These are phyloP conservation scores for Phalanger gymnotis DNA, from an alignment of 2,797 vertebrate species.

Conservation along the genomic window DNA sequence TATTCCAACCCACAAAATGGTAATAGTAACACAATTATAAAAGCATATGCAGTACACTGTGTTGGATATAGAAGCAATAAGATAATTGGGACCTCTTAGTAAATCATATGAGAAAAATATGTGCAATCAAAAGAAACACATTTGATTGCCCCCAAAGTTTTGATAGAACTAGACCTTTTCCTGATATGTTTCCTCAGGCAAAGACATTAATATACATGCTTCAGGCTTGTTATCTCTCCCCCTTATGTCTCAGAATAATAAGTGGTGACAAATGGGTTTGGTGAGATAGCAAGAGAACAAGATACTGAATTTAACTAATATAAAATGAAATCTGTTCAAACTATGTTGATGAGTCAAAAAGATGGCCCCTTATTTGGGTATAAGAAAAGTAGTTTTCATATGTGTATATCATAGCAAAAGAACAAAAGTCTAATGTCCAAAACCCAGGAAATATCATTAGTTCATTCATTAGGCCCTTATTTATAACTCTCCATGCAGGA, in stretches of 20 bases:
- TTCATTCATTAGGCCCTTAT: background rate
- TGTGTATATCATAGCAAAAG: background rate
- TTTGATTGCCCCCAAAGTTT: constrained; percentile 30
- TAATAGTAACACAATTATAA: background rate
- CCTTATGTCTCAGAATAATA: constrained; percentile 34
- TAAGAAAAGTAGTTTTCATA: background rate
- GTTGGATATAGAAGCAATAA: constrained; percentile 20
- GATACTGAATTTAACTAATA: constrained; percentile 8
- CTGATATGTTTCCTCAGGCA: constrained; percentile 34
- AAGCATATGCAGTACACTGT: constrained; percentile 21
- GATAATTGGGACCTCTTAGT: constrained; percentile 34
- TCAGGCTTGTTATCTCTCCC: constrained; percentile 31
- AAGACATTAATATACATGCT: constrained; percentile 7
- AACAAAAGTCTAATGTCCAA: background rate
- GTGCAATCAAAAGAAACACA: constrained; percentile 41
- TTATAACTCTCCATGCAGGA: background rate
- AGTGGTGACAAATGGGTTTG: background rate
- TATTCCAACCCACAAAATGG: constrained; percentile 20
- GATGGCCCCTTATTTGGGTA: background rate
- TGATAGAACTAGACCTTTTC: background rate
- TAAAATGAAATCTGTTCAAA: constrained; percentile 1
- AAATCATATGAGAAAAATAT: constrained; percentile 44
- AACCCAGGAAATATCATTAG: background rate
- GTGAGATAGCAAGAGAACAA: background rate
- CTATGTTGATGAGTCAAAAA: background rate